phyloP scores from a whole-genome alignment of 2,888 invertebrate genomes.

The Caenorhabditis becei region DNA sequence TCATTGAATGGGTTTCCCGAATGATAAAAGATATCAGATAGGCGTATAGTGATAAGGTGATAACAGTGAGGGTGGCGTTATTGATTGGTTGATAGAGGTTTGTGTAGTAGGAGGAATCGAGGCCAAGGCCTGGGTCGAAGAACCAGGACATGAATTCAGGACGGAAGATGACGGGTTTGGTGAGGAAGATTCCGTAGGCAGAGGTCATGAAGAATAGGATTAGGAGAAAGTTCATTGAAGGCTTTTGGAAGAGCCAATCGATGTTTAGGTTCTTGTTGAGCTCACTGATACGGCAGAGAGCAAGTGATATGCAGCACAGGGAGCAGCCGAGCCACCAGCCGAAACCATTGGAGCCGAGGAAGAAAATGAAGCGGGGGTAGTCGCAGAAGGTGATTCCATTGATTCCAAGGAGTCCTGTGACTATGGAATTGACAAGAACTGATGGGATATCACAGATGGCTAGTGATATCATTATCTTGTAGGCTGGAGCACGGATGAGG shows the following conservation, averaged over 20 bases:
- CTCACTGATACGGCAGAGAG: slow-evolving; percentile 22
- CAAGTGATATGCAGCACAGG: slow-evolving; percentile 3
- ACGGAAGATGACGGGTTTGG: slow-evolving; percentile 30
- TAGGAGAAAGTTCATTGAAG: background rate
- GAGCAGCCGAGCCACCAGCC: slow-evolving; percentile 15
- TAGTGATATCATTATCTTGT: slow-evolving; percentile 8
- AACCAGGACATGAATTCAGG: slow-evolving; percentile 36
- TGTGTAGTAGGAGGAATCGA: background rate
- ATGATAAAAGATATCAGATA: slow-evolving; percentile 15
- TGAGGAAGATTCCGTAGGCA: slow-evolving; percentile 14
- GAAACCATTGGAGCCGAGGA: slow-evolving; percentile 9
- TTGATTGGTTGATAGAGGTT: slow-evolving; percentile 23
- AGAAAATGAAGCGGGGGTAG: slow-evolving; percentile 4
- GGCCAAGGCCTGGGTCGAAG: slow-evolving; percentile 26
- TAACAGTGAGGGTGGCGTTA: slow-evolving; percentile 8
- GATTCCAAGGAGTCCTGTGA: background rate
- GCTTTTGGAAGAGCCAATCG: slow-evolving; percentile 2
- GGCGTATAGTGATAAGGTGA: slow-evolving; percentile 8
- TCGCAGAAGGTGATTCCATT: slow-evolving; percentile 16
- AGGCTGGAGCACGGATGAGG: background rate
- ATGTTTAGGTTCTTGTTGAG: slow-evolving; percentile 8
- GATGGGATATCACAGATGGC: slow-evolving; percentile 13
- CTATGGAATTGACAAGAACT: slow-evolving; percentile 1
- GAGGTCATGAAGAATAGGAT: background rate
- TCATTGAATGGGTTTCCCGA: background rate